These are phyloP conservation scores for Gymnocypris eckloni DNA, from an alignment of 2,797 vertebrate species.

Conservation along the genomic window DNA sequence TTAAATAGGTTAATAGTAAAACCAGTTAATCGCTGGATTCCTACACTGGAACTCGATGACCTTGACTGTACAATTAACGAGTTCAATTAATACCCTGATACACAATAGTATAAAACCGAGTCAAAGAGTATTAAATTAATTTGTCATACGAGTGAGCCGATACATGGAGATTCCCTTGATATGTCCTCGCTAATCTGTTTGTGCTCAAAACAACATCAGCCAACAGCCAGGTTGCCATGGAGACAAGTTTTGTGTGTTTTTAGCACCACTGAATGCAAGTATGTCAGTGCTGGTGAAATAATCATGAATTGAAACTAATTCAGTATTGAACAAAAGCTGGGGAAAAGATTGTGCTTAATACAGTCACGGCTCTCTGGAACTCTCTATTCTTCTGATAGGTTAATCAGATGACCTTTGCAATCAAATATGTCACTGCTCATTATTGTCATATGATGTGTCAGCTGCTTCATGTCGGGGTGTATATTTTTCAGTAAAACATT, in stretches of 20 bases:
- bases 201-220: constrained; percentile 58
- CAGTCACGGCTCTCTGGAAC: background rate
- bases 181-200: constrained; percentile 42
- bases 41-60: background rate
- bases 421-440: background rate
- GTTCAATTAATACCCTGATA: constrained; percentile 13
- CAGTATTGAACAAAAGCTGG: constrained; percentile 12
- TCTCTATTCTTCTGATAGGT: background rate
- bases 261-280: constrained; percentile 51
- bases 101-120: constrained; percentile 14
- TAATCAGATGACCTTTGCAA: background rate
- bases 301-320: constrained; percentile 31
- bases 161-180: constrained; percentile 45
- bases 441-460: background rate
- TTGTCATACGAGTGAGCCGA: constrained; percentile 1
- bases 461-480: background rate
- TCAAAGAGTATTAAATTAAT: constrained; percentile 25
- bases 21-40: no score
- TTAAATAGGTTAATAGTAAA: no score
- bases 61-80: constrained; percentile 14
- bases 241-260: constrained; percentile 43
- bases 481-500: constrained; percentile 3
- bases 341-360: background rate
- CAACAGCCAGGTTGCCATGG: constrained; percentile 59
- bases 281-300: constrained; percentile 48